Conservation (phyloP, 2,113 vertebrate species). For the Lepus americanus region DNA sequence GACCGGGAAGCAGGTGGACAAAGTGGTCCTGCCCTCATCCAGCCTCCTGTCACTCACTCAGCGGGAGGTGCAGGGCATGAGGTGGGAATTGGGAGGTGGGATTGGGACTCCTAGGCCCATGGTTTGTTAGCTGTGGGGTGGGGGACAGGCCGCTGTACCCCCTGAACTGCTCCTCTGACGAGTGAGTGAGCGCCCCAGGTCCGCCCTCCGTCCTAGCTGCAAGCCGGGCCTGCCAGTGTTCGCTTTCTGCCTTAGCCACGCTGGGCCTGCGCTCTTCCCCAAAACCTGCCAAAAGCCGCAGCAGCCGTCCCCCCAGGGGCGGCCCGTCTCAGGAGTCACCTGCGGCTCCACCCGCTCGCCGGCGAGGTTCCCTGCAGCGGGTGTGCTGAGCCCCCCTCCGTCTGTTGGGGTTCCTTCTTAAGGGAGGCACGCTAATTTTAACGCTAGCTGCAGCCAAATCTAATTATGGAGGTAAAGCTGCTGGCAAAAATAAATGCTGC, state of each 20-base stretch:
- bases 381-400: neutral
- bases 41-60: neutral
- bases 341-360: neutral
- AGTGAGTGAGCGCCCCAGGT: neutral
- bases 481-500: slow-evolving; percentile 57
- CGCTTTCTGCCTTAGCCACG: neutral
- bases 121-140: neutral
- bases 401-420: slow-evolving; percentile 59
- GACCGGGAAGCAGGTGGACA: neutral
- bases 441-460: slow-evolving; percentile 63
- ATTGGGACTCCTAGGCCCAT: neutral
- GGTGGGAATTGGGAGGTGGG: neutral
- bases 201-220: neutral
- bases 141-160: neutral
- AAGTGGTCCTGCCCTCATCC: no score
- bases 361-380: neutral
- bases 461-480: slow-evolving; percentile 68
- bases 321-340: neutral
- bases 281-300: neutral
- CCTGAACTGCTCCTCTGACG: neutral
- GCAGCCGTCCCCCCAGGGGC: neutral
- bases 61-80: no score
- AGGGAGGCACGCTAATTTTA: slow-evolving; percentile 52
- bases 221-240: neutral
- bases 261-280: neutral